Evolutionary conservation across 2,797 vertebrate genomes (phyloP), one percentile per base, ranked within the genome.

Genomic region (Diceros bicornis): DNA sequence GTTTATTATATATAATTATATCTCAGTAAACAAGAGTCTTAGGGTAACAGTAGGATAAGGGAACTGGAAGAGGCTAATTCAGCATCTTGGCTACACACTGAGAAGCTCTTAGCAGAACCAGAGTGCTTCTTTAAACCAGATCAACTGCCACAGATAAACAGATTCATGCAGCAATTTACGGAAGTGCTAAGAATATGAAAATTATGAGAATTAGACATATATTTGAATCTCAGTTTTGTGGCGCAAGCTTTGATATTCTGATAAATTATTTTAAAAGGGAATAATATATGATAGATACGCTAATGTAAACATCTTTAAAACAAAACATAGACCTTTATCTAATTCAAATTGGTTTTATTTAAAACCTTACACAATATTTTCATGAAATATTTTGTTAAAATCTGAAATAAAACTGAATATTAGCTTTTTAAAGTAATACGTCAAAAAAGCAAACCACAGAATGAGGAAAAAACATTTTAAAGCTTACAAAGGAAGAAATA

Each of bases 361-460:
- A 61, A 88, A 89, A 81, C 37, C 72, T 52, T 89, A 84, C 9
- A 91, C 25, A 94, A 34, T 64, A 78, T 82, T 96, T 97, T 74
- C 68, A 91, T 66, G 52, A 93, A 96, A 52, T 95, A 71, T 55
- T 29, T 93, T 52, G 59, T 74, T 64, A 95, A 89, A 93, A 95
- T 59, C 12, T 57, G 47, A 97, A 95, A 96, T 89, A 78, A 89
- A 91, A 87, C 29, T 13, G 74, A 93, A 13, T 68, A 92, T 74
- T 57, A 59, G 44, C 37, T 79, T 93, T 93, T 89, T 66, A 87
- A 93, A 83, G 37, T 95, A 68, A 59, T 44, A 55, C 44, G 23
- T 50, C 84, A 96, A 95, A 96, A 96, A 94, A 71, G 27, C 11
- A 79, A 88, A 59, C 18, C 66, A 96, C 61, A 91, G 37, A 97